A percentile compares a stretch with the other conserved stretches of the same genome.
Evolutionary conservation across 2,797 vertebrate genomes (phyloP).

Genomic region (Acrossocheilus wenchowensis): DNA sequence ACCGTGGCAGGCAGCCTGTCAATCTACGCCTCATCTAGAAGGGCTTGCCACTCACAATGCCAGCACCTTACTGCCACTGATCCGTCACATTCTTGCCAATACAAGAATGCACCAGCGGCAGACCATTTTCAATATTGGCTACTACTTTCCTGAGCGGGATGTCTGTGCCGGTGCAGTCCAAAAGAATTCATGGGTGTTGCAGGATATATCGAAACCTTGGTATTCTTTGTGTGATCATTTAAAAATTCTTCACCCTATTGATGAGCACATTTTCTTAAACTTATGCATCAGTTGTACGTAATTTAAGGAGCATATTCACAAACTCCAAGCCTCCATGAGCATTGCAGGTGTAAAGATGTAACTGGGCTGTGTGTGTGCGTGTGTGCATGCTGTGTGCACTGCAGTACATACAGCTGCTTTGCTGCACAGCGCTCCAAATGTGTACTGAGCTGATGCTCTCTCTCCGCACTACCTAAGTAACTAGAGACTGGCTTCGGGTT

Average conservation of each 20-base stretch:
- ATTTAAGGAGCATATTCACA: background rate
- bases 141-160: background rate
- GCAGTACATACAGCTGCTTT: conserved; percentile 56
- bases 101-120: conserved; percentile 1
- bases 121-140: background rate
- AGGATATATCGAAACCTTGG: background rate
- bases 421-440: conserved; percentile 53
- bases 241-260: background rate
- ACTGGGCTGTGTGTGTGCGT: background rate
- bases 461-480: conserved; percentile 55
- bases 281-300: background rate
- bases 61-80: conserved; percentile 58
- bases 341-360: conserved; percentile 35
- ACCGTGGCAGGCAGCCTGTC: conserved; percentile 73
- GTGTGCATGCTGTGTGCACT: conserved; percentile 53
- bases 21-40: conserved; percentile 68
- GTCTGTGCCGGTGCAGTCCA: background rate
- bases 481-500: conserved; percentile 69
- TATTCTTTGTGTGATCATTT: background rate
- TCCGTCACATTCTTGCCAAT: background rate
- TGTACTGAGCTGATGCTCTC: conserved; percentile 55
- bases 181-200: no score
- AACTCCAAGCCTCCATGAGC: background rate
- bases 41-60: conserved; percentile 52
- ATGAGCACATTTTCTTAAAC: background rate